Conservation (phyloP, 2,888 invertebrate genomes). For the Drosophila emarginata region DNA sequence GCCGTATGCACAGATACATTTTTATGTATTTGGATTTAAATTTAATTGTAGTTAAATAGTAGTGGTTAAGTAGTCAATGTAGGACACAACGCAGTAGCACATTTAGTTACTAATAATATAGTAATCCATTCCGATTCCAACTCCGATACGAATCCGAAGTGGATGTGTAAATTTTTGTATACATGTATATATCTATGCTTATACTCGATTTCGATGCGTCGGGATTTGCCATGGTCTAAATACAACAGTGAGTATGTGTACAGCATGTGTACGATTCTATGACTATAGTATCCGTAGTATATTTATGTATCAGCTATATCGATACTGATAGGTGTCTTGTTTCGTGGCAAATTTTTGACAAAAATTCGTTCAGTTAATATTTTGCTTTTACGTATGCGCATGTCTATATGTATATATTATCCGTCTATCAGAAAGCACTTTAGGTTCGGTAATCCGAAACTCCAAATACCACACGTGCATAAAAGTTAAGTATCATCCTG, state of each 20-base stretch:
- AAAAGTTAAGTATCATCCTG: neutral
- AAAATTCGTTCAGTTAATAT: slow-evolving; percentile 16
- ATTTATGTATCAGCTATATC: slow-evolving; percentile 1
- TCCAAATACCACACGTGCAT: slow-evolving; percentile 1
- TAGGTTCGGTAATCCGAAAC: neutral
- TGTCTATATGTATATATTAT: neutral
- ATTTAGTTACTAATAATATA: slow-evolving; percentile 6
- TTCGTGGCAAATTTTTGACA: slow-evolving; percentile 9
- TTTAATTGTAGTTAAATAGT: slow-evolving; percentile 10
- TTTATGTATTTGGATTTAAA: slow-evolving; percentile 8
- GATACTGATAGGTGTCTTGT: slow-evolving; percentile 11
- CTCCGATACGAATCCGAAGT: slow-evolving; percentile 1
- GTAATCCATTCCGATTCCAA: slow-evolving; percentile 3
- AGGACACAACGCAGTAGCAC: slow-evolving; percentile 14
- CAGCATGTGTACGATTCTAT: neutral
- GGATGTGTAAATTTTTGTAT: slow-evolving; percentile 7
- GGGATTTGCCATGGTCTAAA: slow-evolving; percentile 10
- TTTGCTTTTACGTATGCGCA: slow-evolving; percentile 8
- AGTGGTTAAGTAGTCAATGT: slow-evolving; percentile 7
- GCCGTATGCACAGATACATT: slow-evolving; percentile 22
- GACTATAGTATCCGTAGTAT: no score
- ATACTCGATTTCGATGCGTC: slow-evolving; percentile 17
- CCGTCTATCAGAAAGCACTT: neutral
- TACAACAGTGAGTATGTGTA: slow-evolving; percentile 12
- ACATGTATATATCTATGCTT: slow-evolving; percentile 14